Evolutionary conservation across 1,140 invertebrate genomes (phyloP).

Genomic region (Polyergus mexicanus): DNA sequence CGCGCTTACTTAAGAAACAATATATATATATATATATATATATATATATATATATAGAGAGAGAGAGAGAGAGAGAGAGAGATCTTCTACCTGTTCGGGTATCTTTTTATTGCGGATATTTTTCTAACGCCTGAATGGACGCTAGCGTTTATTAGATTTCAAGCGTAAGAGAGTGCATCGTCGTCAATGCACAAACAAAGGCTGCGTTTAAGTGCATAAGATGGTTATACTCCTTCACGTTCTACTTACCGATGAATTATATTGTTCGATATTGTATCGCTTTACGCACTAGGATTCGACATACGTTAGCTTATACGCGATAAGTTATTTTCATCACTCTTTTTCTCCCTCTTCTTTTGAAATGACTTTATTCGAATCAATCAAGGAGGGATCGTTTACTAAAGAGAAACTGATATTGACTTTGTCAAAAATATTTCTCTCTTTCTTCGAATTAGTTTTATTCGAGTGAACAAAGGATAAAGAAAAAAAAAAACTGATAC

Average conservation of each 20-base stretch:
- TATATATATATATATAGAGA: no score
- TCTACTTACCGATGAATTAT: slow-evolving; percentile 40
- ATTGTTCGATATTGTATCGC: slow-evolving; percentile 31
- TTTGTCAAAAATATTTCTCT: not conserved
- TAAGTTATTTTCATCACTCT: not conserved
- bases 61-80: not conserved
- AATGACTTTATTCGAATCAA: not conserved
- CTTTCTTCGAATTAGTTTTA: not conserved
- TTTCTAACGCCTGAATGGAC: slow-evolving; percentile 35
- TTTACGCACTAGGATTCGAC: slow-evolving; percentile 24
- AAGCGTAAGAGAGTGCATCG: slow-evolving; percentile 12
- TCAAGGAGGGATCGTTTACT: not conserved
- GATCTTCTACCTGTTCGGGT: slow-evolving; percentile 19
- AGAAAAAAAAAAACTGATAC: not conserved
- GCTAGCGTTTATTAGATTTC: slow-evolving; percentile 32
- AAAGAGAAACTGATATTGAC: not conserved
- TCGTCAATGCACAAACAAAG: slow-evolving; percentile 44
- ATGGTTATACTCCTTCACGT: slow-evolving; percentile 42
- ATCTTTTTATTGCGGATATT: slow-evolving; percentile 9
- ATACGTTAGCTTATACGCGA: not conserved
- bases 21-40: no score
- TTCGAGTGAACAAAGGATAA: not conserved
- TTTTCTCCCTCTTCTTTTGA: not conserved
- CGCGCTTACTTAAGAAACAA: not conserved
- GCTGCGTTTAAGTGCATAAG: slow-evolving; percentile 10